Conservation (phyloP, 2,797 vertebrate genomes). For the Cuniculus paca region DNA sequence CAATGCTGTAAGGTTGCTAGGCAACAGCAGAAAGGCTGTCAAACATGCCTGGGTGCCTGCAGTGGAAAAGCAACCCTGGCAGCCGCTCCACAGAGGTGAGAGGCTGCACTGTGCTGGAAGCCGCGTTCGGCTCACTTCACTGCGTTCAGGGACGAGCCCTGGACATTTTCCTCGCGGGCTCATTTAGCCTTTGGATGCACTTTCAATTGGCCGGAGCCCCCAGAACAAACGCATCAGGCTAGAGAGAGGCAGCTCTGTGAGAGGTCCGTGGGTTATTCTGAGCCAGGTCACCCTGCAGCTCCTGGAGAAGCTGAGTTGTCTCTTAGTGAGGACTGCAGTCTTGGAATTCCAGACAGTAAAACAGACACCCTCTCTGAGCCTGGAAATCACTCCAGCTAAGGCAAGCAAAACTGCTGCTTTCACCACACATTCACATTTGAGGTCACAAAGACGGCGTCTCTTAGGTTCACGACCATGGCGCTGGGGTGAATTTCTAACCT, state of each 20-base stretch:
- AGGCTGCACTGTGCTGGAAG: slow-evolving; percentile 28
- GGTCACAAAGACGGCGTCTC: neutral
- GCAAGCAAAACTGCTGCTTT: neutral
- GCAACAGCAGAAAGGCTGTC: slow-evolving; percentile 83
- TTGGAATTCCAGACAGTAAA: neutral
- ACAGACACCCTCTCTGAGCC: neutral
- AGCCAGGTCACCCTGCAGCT: neutral
- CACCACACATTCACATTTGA: neutral
- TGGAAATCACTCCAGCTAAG: neutral
- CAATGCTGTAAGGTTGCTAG: slow-evolving; percentile 82
- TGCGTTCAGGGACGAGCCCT: neutral
- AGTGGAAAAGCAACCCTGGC: slow-evolving; percentile 66
- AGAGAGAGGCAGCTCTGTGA: neutral
- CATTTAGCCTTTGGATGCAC: neutral
- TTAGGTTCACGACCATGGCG: neutral
- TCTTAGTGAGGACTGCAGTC: neutral
- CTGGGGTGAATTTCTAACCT: slow-evolving; percentile 37
- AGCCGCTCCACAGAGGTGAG: slow-evolving; percentile 45
- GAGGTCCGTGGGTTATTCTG: neutral
- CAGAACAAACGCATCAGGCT: neutral
- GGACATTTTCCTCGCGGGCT: neutral
- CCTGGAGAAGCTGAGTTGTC: neutral
- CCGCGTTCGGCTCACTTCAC: slow-evolving; percentile 47
- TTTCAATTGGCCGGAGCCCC: neutral
- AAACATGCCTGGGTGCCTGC: slow-evolving; percentile 73